phyloP scores from a whole-genome alignment of 92 coral and sea anemone species.

The Paramuricea clavata region DNA sequence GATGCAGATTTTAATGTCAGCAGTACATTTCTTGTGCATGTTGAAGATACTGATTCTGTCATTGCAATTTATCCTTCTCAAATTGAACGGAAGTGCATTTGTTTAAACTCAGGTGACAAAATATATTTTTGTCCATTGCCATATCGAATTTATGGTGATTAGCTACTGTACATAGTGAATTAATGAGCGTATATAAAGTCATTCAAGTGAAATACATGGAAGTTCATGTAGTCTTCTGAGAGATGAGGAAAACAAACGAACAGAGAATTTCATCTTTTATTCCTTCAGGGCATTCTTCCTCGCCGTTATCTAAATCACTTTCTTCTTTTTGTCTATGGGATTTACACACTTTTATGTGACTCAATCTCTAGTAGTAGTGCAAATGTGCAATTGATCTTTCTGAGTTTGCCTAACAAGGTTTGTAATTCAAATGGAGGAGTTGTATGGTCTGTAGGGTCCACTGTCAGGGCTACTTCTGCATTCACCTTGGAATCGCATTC shows the following conservation, averaged over 20 bases:
- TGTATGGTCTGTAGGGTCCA: not conserved
- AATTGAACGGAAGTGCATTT: too few species aligned
- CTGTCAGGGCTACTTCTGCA: slow-evolving; percentile 1
- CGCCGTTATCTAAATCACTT: not conserved
- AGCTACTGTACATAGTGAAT: too few species aligned
- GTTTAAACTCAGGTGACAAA: too few species aligned
- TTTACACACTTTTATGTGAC: not conserved
- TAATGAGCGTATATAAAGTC: not conserved
- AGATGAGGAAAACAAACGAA: not conserved
- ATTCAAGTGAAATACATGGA: not conserved
- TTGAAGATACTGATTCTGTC: too few species aligned
- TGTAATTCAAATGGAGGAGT: not conserved
- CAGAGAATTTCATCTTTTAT: too few species aligned
- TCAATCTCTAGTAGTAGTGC: not conserved
- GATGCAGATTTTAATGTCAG: too few species aligned
- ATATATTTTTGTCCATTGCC: too few species aligned
- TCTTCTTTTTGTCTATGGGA: too few species aligned
- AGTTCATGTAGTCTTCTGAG: not conserved
- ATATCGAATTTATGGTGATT: too few species aligned
- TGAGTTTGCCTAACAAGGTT: not conserved
- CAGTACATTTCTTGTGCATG: too few species aligned
- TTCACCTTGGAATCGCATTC: not conserved
- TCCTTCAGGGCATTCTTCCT: too few species aligned
- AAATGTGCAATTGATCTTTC: not conserved
- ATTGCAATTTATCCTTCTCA: too few species aligned